Evolutionary conservation across 2,113 vertebrate species (phyloP).

Genomic region (Passerina amoena): DNA sequence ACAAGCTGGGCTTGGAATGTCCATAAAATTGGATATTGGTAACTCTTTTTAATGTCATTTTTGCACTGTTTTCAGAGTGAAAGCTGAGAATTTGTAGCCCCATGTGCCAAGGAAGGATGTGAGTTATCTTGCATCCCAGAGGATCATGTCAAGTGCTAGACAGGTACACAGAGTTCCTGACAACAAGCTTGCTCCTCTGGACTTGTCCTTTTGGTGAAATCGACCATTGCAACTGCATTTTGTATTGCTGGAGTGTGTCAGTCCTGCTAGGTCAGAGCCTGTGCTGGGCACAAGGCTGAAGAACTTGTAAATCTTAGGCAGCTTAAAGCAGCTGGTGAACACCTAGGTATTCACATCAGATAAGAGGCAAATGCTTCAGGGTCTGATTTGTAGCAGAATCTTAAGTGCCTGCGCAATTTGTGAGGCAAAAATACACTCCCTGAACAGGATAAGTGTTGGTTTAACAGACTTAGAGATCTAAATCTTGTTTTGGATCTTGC

Average conservation of each 20-base stretch:
- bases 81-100: neutral
- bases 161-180: neutral
- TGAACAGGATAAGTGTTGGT: neutral
- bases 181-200: fast-evolving
- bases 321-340: neutral
- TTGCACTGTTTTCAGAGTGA: neutral
- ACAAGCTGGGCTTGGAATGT: neutral
- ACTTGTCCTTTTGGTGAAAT: neutral
- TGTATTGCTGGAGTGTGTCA: neutral
- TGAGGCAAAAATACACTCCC: neutral
- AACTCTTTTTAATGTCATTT: neutral
- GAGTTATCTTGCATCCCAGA: neutral
- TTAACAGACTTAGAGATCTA: conserved; percentile 7
- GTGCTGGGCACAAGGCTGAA: neutral
- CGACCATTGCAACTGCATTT: neutral
- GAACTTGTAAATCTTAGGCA: neutral
- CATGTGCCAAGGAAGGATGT: neutral
- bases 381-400: conserved; percentile 1
- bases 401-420: neutral
- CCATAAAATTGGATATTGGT: neutral
- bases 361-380: neutral
- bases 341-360: neutral
- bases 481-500: conserved; percentile 23
- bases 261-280: neutral
- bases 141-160: neutral